Evolutionary conservation across 2,888 invertebrate genomes (phyloP).

Genomic region (Machimus rusticus): DNA sequence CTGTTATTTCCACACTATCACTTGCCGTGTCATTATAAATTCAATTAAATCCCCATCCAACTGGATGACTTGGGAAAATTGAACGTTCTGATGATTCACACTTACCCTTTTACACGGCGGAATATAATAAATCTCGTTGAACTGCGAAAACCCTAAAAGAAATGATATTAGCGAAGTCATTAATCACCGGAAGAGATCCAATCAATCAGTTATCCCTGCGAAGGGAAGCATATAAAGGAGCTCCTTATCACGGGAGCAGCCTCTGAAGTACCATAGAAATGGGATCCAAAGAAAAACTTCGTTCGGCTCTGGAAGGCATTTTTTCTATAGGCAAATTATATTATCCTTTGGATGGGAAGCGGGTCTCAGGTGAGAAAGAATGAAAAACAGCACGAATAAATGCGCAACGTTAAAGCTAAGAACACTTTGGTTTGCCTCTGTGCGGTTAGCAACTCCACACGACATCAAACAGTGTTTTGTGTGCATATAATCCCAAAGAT

Average conservation of each 20-base stretch:
- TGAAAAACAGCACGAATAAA: neutral
- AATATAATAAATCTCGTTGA: slow-evolving; percentile 30
- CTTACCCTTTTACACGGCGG: neutral
- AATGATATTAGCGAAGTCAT: slow-evolving; percentile 45
- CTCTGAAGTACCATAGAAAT: neutral
- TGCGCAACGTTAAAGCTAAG: neutral
- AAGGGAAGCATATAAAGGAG: slow-evolving; percentile 10
- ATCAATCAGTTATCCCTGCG: slow-evolving; percentile 43
- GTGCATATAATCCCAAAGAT: neutral
- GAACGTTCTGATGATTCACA: slow-evolving; percentile 32
- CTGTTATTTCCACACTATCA: slow-evolving; percentile 9
- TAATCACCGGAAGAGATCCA: slow-evolving; percentile 46
- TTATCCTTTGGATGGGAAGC: neutral
- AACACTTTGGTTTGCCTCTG: neutral
- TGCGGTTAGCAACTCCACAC: neutral
- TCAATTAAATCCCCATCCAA: slow-evolving; percentile 15
- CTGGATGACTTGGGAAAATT: slow-evolving; percentile 20
- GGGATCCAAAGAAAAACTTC: neutral
- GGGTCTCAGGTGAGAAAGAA: neutral
- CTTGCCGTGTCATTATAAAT: slow-evolving; percentile 29
- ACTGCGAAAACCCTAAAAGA: slow-evolving; percentile 15
- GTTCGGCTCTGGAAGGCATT: neutral
- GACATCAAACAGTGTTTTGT: neutral
- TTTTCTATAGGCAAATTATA: neutral
- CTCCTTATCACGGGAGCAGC: neutral